Percentiles rank a stretch among this genome's conserved stretches.
phyloP scores from a whole-genome alignment of 2,113 vertebrate species.

The Sterna hirundo region DNA sequence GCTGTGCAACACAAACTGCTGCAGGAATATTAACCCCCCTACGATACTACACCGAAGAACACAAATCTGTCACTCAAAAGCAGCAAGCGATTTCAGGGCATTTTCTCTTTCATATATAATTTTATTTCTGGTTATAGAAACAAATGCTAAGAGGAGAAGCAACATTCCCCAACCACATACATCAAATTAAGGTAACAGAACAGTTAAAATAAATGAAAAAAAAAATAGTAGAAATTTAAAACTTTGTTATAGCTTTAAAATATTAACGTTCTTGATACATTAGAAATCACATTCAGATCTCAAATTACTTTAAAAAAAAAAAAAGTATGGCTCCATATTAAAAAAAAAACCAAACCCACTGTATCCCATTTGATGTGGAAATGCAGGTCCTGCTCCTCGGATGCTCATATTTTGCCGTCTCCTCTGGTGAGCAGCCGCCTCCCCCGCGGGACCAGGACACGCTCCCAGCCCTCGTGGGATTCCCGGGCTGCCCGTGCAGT shows the following conservation, averaged over 20 bases:
- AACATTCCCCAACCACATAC: conserved; percentile 76
- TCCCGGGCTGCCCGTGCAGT: neutral
- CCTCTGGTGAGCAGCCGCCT: neutral
- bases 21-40: neutral
- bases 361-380: conserved; percentile 67
- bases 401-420: neutral
- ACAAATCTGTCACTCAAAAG: neutral
- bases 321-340: conserved; percentile 75
- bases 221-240: conserved; percentile 72
- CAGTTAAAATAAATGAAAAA: conserved; percentile 76
- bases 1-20: neutral
- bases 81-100: neutral
- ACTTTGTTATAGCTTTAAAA: conserved; percentile 81
- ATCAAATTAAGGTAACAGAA: conserved; percentile 76
- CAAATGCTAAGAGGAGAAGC: conserved; percentile 76
- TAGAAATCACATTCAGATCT: conserved; percentile 81
- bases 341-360: conserved; percentile 53
- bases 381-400: neutral
- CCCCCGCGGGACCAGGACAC: neutral
- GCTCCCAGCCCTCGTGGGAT: neutral
- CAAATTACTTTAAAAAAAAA: conserved; percentile 69
- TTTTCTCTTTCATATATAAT: conserved; percentile 76
- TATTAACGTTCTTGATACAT: conserved; percentile 77
- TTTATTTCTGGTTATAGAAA: conserved; percentile 85
- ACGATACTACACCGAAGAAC: rapidly evolving